phyloP scores from a whole-genome alignment of 92 coral and sea anemone genomes.

The Palythoa grandis region DNA sequence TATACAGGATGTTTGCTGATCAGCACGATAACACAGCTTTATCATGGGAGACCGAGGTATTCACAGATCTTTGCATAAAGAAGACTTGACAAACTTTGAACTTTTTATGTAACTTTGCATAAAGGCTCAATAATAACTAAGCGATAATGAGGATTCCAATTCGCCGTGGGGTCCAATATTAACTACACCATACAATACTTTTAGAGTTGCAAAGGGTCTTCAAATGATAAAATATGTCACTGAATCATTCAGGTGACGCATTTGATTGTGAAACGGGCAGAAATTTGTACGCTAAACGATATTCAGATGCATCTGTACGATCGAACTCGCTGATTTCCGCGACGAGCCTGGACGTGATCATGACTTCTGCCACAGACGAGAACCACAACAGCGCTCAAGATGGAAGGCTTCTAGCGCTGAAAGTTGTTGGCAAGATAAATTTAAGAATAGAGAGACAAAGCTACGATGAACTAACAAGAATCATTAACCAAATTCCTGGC shows the following conservation, averaged over 20 bases:
- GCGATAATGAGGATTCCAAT: conserved; percentile 33
- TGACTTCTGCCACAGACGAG: conserved; percentile 18
- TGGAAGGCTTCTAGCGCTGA: conserved; percentile 76
- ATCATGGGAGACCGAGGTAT: conserved; percentile 10
- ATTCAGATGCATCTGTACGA: background rate
- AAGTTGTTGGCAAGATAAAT: conserved; percentile 86
- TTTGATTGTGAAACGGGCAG: conserved; percentile 12
- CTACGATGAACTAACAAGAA: conserved; percentile 76
- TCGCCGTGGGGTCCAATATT: conserved; percentile 14
- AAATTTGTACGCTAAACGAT: conserved; percentile 6
- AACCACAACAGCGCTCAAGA: conserved; percentile 48
- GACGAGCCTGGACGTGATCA: conserved; percentile 17
- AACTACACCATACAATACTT: background rate
- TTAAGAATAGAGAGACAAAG: conserved; percentile 80
- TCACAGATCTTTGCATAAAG: conserved; percentile 23
- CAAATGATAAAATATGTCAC: conserved; percentile 26
- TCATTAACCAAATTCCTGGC: conserved; percentile 83
- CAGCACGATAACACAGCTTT: background rate
- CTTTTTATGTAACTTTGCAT: conserved; percentile 21
- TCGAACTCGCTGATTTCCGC: conserved; percentile 29
- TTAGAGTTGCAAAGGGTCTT: background rate
- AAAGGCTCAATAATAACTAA: background rate
- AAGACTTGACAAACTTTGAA: conserved; percentile 12
- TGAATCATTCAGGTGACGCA: background rate
- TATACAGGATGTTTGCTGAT: conserved; percentile 9